Evolutionary conservation across 2,888 invertebrate species (phyloP).

Genomic region (Tetramorium bicarinatum): DNA sequence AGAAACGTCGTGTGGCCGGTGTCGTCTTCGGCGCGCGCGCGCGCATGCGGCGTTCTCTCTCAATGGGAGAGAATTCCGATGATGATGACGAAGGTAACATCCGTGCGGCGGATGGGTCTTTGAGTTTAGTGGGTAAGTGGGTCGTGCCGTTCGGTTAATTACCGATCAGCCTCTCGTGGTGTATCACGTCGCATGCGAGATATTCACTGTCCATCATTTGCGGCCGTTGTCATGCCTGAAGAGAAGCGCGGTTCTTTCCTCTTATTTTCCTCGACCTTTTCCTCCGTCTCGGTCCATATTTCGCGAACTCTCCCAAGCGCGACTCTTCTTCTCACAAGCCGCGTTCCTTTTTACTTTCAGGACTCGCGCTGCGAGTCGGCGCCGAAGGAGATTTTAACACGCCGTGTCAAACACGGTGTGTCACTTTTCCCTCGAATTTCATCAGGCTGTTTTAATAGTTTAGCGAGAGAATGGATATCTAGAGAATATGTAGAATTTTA

Average conservation of each 20-base stretch:
- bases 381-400: background rate
- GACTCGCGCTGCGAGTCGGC: constrained; percentile 17
- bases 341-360: constrained; percentile 33
- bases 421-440: background rate
- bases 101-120: constrained; percentile 68
- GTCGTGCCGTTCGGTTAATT: constrained; percentile 82
- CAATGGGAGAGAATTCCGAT: constrained; percentile 52
- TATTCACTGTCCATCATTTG: background rate
- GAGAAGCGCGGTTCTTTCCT: background rate
- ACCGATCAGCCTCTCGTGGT: constrained; percentile 73
- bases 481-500: background rate
- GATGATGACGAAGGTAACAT: constrained; percentile 55
- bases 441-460: background rate
- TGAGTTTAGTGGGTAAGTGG: constrained; percentile 85
- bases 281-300: background rate
- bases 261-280: constrained; percentile 14
- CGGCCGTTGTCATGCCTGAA: constrained; percentile 23
- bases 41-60: constrained; percentile 13
- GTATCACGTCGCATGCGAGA: constrained; percentile 32
- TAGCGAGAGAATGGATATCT: background rate
- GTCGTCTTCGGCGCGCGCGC: background rate
- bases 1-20: constrained; percentile 53
- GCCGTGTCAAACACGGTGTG: background rate
- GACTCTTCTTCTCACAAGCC: background rate
- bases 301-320: constrained; percentile 6